These are phyloP conservation scores for Drosophila nikananu DNA, from an alignment of 1,140 invertebrate species.

Conservation along the genomic window DNA sequence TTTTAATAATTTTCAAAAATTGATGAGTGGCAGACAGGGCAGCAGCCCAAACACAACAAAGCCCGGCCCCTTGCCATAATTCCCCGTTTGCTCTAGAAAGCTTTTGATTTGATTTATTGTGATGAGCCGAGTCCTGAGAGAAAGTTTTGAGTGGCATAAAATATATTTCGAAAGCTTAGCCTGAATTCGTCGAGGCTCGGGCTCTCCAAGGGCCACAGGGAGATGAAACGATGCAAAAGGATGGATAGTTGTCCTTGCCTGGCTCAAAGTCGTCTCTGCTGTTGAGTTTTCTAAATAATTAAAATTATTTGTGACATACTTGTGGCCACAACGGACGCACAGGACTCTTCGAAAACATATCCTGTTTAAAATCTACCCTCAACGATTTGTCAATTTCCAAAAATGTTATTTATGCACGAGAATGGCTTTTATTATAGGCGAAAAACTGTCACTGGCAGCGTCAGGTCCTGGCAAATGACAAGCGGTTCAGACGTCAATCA, in stretches of 20 bases:
- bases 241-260: slow-evolving; percentile 16
- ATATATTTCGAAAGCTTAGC: slow-evolving; percentile 44
- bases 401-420: slow-evolving; percentile 51
- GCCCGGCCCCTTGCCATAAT: background rate
- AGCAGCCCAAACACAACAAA: slow-evolving; percentile 32
- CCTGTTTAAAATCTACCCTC: slow-evolving; percentile 26
- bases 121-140: slow-evolving; percentile 46
- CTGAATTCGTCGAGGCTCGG: background rate
- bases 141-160: slow-evolving; percentile 39
- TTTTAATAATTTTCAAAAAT: slow-evolving; percentile 83
- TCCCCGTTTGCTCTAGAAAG: slow-evolving; percentile 17
- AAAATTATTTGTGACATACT: slow-evolving; percentile 69
- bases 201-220: slow-evolving; percentile 13
- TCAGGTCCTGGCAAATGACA: slow-evolving; percentile 51
- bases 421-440: slow-evolving; percentile 35
- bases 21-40: slow-evolving; percentile 71
- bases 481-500: slow-evolving; percentile 66
- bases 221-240: background rate
- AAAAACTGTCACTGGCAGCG: slow-evolving; percentile 40
- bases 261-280: slow-evolving; percentile 9
- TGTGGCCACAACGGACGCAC: slow-evolving; percentile 20
- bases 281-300: slow-evolving; percentile 63
- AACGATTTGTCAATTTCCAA: slow-evolving; percentile 61
- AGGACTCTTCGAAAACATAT: slow-evolving; percentile 3
- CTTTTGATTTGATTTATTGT: slow-evolving; percentile 76